Evolutionary conservation across 23 tunicate species (phyloP).

Genomic region (Oikopleura albicans): DNA sequence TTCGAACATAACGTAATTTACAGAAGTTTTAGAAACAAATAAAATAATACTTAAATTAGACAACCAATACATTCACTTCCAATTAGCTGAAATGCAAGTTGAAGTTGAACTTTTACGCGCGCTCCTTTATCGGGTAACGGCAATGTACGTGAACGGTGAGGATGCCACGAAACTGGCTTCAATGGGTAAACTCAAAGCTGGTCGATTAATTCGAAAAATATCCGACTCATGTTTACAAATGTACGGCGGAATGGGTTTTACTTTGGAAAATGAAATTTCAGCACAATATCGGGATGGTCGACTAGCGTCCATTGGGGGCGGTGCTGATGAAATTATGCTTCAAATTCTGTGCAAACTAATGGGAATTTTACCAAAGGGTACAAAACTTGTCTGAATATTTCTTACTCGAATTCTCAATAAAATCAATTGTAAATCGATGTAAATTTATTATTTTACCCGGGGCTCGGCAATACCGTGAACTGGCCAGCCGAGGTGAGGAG

Average conservation of each 20-base stretch:
- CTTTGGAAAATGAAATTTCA: conserved; percentile 20
- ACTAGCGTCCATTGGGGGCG: conserved; percentile 57
- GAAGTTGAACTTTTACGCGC: conserved; percentile 65
- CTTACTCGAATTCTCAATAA: too few relatives aligned
- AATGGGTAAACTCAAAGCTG: conserved; percentile 75
- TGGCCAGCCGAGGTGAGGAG: too few relatives aligned
- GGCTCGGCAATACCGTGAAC: too few relatives aligned
- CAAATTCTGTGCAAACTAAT: conserved; percentile 58
- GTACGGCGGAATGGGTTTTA: conserved; percentile 96
- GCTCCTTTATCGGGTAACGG: conserved; percentile 31
- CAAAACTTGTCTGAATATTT: neutral
- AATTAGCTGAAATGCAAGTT: conserved; percentile 66
- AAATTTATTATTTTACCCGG: too few relatives aligned
- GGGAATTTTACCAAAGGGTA: conserved; percentile 50
- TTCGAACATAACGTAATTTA: too few relatives aligned
- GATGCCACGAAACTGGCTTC: conserved; percentile 85
- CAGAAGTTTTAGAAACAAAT: too few relatives aligned
- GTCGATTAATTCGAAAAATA: conserved; percentile 45
- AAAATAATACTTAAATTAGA: too few relatives aligned
- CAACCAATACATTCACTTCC: conserved; percentile 66
- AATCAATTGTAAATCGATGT: too few relatives aligned
- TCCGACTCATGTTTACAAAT: conserved; percentile 61
- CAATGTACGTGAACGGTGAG: conserved; percentile 43
- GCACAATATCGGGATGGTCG: neutral
- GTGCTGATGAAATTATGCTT: conserved; percentile 89